Base-by-base conservation (phyloP, 2,888 invertebrate genomes). In the Dromius quadrimaculatus region DNA sequence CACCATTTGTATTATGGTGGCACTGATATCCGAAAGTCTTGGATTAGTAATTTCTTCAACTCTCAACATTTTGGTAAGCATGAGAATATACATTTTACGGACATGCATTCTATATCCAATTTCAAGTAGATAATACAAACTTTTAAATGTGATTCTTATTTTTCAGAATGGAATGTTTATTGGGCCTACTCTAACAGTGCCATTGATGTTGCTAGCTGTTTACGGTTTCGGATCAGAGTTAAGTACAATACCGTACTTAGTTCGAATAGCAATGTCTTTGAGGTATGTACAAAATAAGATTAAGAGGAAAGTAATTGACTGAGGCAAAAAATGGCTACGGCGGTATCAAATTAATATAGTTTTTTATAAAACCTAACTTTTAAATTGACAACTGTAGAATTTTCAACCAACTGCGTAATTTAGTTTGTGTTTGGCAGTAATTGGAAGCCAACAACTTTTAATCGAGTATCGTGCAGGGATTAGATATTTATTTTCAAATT, bases 161-260 rank as follows among this genome's bases (percentile, higher is more conserved):
- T 84, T 84, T 6, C 83, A 94, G 94, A 94, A 94, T 78, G 90
- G 91, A 22, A 93, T 95, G 82, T 97, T 97, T 81, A 84, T 95
- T 76, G 97, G 96, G 0, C 96, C 97, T 11, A 92, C 93, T 0
- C 79, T 92, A 71, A 87, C 91, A 63, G 96, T 96, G 2, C 97
- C 97, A 0, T 84, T 97, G 8, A 93, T 97, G 87, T 82, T 97
- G 68, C 85, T 97, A 57, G 92, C 96, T 2, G 92, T 91, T 0
- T 92, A 93, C 78, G 93, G 97, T 23, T 91, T 97, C 77, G 97
- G 97, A 2, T 90, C 89, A 0, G 85, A 86, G 75, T 84, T 84
- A 61, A 81, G 78, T 61, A 85, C 86, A n/a, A 84, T 86, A 0
- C 89, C 91, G 0, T 87, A 92, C 15, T 91, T 96, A 0, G 90